Conservation (phyloP, 1,140 invertebrate genomes). For the Acromyrmex heyeri region DNA sequence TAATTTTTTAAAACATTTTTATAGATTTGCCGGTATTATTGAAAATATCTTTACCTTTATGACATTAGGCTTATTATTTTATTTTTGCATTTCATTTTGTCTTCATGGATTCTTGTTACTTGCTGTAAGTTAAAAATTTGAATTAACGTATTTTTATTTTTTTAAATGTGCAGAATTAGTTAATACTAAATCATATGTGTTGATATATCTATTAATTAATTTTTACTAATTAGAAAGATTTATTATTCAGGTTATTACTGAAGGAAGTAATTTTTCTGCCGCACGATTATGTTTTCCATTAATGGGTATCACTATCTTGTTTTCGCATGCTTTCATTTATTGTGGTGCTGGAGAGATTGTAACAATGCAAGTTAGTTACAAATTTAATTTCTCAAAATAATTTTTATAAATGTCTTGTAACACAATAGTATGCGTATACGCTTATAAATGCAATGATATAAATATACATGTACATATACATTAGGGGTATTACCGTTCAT, state of each 20-base stretch:
- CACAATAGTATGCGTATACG: too few species aligned
- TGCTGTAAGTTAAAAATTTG: constrained; percentile 29
- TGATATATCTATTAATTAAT: neutral
- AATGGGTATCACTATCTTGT: constrained; percentile 29
- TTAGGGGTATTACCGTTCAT: too few species aligned
- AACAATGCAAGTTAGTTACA: constrained; percentile 22
- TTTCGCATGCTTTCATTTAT: constrained; percentile 30
- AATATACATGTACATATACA: neutral
- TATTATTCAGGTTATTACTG: constrained; percentile 32
- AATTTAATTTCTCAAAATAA: neutral
- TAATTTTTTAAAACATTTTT: too few species aligned
- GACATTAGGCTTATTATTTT: constrained; percentile 34
- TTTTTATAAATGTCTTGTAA: neutral
- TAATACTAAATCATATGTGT: neutral
- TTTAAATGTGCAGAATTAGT: neutral
- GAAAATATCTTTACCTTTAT: constrained; percentile 48
- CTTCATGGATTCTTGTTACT: constrained; percentile 41
- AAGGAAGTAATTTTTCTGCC: neutral
- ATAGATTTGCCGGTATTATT: constrained; percentile 36
- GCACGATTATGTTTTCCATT: constrained; percentile 24
- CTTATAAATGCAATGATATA: neutral
- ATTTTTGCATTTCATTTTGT: constrained; percentile 36
- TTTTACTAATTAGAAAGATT: constrained; percentile 23
- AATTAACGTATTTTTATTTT: neutral
- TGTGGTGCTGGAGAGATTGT: constrained; percentile 19